Evolutionary conservation across 1,140 invertebrate genomes (phyloP), one percentile per base, ranked within the genome.

Genomic region (Oreohelix idahoensis): DNA sequence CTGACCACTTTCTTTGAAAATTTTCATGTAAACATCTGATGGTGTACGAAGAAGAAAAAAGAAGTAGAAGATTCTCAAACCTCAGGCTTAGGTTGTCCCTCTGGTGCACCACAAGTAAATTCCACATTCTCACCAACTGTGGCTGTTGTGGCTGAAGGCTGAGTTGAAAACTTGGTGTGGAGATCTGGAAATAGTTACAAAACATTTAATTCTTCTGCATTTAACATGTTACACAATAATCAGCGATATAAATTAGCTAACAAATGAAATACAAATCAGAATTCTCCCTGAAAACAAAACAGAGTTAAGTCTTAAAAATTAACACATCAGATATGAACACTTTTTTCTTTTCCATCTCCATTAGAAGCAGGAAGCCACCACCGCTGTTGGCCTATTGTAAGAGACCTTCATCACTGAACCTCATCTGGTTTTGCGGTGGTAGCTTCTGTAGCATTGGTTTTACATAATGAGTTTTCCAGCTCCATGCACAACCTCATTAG

Each of bases 21-120:
- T n/a, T n/a, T n/a, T n/a, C n/a, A n/a, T n/a, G n/a, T n/a, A n/a
- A n/a, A n/a, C n/a, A n/a, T n/a, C n/a, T n/a, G n/a, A n/a, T n/a
- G n/a, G n/a, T n/a, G n/a, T n/a, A n/a, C n/a, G n/a, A n/a, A n/a
- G n/a, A n/a, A 2, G 1, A 70, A 11, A 10, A 5, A 45, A 23
- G 11, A 42, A 32, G 45, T 29, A 76, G n/a, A 17, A 35, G 13
- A 17, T 45, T 15, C 8, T 23, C n/a, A 53, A 77, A 77, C 17
- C 77, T 66, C 58, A 42, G 77, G 77, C 39, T 66, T 69, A 5
- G 77, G 77, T n/a, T 79, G 0, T n/a, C 77, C 58, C 5, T 35
- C 36, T 35, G 77, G 77, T 11, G 77, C 32, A 8, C 32, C 15
- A 69, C 77, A 79, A 1, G 5, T 2, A 26, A 79, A 38, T 29